These are phyloP conservation scores for Macaria liturata DNA, from an alignment of 2,888 invertebrate species.

Conservation along the genomic window DNA sequence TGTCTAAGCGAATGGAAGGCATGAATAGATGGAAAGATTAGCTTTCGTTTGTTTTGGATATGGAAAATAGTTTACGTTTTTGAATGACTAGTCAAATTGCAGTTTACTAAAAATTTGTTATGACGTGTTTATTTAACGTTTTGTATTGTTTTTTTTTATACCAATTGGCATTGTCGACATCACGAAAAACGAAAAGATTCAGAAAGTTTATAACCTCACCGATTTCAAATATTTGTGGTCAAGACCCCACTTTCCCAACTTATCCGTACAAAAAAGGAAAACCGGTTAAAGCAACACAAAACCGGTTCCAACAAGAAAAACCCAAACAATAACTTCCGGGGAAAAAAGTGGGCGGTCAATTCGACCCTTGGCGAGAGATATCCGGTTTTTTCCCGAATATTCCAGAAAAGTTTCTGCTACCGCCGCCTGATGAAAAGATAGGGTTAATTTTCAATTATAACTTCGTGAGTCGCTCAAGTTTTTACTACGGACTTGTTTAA, in stretches of 20 bases:
- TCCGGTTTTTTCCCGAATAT: slow-evolving; percentile 12
- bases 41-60: too few relatives aligned
- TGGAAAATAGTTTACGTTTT: too few relatives aligned
- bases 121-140: too few relatives aligned
- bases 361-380: slow-evolving; percentile 1
- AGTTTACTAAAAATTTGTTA: too few relatives aligned
- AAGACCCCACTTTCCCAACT: slow-evolving; percentile 23
- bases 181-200: not conserved
- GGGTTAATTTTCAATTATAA: slow-evolving; percentile 34
- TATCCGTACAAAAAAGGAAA: slow-evolving; percentile 10
- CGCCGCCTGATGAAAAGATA: slow-evolving; percentile 22
- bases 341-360: slow-evolving; percentile 1
- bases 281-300: slow-evolving; percentile 1
- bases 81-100: too few relatives aligned
- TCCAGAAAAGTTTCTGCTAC: slow-evolving; percentile 25
- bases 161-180: too few relatives aligned
- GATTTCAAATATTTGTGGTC: slow-evolving; percentile 19
- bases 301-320: not conserved
- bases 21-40: too few relatives aligned
- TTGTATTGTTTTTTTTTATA: too few relatives aligned
- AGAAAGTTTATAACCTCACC: not conserved
- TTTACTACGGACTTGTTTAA: slow-evolving; percentile 9
- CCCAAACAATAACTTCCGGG: slow-evolving; percentile 9
- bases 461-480: slow-evolving; percentile 23
- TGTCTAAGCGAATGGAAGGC: too few relatives aligned